phyloP scores from a whole-genome alignment of 1,140 invertebrate species.

The Lasioglossum albipes region DNA sequence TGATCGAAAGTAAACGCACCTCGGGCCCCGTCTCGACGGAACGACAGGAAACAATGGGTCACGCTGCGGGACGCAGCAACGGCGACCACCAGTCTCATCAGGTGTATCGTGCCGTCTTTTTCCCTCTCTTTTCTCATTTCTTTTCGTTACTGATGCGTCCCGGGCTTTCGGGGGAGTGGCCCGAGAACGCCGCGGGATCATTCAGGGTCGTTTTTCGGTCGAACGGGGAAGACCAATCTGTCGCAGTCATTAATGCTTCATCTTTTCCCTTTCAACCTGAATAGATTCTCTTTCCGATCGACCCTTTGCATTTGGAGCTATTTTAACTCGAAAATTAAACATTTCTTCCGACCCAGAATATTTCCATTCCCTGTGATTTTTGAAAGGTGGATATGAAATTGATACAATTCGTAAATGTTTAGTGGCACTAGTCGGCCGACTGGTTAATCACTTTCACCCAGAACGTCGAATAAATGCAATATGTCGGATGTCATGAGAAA shows the following conservation, averaged over 20 bases:
- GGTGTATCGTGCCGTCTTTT: slow-evolving; percentile 19
- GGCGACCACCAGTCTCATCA: slow-evolving; percentile 32
- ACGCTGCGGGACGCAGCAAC: slow-evolving; percentile 34
- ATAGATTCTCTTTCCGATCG: no score
- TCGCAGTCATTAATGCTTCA: neutral
- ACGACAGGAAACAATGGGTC: slow-evolving; percentile 60
- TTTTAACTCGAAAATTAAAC: no score
- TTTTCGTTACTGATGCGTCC: neutral
- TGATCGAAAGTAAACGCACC: slow-evolving; percentile 67
- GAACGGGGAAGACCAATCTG: neutral
- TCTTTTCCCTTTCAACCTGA: no score
- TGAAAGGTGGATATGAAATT: no score
- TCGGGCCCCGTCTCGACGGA: slow-evolving; percentile 40
- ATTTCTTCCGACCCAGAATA: no score
- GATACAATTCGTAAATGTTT: no score
- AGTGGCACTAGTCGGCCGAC: no score
- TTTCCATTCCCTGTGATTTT: no score
- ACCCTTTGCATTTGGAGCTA: no score
- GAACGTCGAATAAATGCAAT: no score
- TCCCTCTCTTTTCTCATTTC: neutral
- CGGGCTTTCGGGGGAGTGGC: slow-evolving; percentile 17
- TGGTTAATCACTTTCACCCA: no score
- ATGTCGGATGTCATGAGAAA: no score
- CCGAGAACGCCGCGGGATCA: slow-evolving; percentile 1
- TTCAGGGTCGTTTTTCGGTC: slow-evolving; percentile 20